Evolutionary conservation across 2,888 invertebrate species (phyloP).

Genomic region (Caenorhabditis afra): DNA sequence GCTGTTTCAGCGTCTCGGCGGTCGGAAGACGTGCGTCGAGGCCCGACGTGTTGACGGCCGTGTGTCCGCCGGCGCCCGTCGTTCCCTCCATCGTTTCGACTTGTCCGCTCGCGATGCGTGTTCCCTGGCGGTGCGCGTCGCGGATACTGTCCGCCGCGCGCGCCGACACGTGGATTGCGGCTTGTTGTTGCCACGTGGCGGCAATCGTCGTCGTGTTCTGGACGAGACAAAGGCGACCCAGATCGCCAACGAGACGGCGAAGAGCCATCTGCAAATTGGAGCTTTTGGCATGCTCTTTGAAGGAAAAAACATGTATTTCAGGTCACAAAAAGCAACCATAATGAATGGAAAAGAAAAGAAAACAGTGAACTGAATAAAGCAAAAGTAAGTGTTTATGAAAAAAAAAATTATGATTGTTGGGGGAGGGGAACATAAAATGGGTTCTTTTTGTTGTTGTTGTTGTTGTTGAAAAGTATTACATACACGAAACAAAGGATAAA

Average conservation of each 20-base stretch:
- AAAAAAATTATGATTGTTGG: neutral
- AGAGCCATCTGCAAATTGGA: slow-evolving; percentile 29
- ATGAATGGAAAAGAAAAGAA: no score
- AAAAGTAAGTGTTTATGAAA: neutral
- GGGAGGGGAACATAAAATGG: neutral
- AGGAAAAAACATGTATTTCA: no score
- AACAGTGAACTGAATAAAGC: neutral
- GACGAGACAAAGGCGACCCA: slow-evolving; percentile 43
- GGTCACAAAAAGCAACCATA: no score
- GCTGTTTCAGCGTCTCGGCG: slow-evolving; percentile 73
- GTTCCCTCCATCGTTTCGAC: slow-evolving; percentile 73
- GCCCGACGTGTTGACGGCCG: slow-evolving; percentile 70
- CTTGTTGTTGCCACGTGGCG: slow-evolving; percentile 14
- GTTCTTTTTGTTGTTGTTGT: no score
- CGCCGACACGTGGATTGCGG: slow-evolving; percentile 26
- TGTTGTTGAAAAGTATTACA: no score
- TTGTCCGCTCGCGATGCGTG: slow-evolving; percentile 25
- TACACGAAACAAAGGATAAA: no score
- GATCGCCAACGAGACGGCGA: slow-evolving; percentile 43
- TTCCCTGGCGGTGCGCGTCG: slow-evolving; percentile 73
- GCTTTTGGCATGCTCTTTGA: no score
- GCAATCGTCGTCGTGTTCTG: slow-evolving; percentile 13
- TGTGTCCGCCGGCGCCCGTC: slow-evolving; percentile 65
- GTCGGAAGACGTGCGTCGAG: slow-evolving; percentile 75
- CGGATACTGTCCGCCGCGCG: slow-evolving; percentile 66